Evolutionary conservation across 2,888 invertebrate genomes (phyloP), one percentile per base, ranked within the genome.

Genomic region (Coelinius sp.): DNA sequence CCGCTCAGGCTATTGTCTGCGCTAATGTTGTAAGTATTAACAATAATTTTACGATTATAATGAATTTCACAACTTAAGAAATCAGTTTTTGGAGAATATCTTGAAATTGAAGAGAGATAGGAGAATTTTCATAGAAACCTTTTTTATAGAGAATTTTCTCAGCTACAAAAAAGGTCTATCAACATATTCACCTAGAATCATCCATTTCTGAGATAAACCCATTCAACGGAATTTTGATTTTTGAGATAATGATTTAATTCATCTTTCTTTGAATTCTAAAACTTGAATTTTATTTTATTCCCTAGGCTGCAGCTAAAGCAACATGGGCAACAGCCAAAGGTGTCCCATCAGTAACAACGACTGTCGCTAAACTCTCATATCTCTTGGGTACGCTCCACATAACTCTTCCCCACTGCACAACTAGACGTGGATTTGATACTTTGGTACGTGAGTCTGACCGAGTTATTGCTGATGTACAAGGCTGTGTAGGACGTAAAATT

Each of bases 1-100:
- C 74, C 12, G 56, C 53, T 20, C 67, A 73, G 20, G 78, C 78
- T 6, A 24, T 80, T 3, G 38, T 56, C 1, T 82, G 80, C 63
- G 53, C 76, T 20, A 79, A 77, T 62, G 12, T n/a, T 25, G 82
- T 82, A 68, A 79, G 78, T 74, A 41, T n/a, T n/a, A n/a, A 5
- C 7, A n/a, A 10, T 1, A 41, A 41, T 6, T 44, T 44, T 5
- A n/a, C 62, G 12, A 4, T 63, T 1, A n/a, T 31, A 22, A 27
- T 0, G 25, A 62, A 25, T 12, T 1, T 52, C 20, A 38, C 8
- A 10, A 38, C 38, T n/a, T n/a, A n/a, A n/a, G n/a, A 10, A 38
- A 38, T 38, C 8, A 10, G 10, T 10, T 5, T 10, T 10, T 38
- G 38, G 10, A 38, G 8, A 10, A 38, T n/a, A n/a, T n/a, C n/a